A percentile compares a stretch with the other conserved stretches of the same genome.
These are phyloP conservation scores for Pangasius larnaudii DNA, from an alignment of 2,797 vertebrate genomes.

Conservation along the genomic window DNA sequence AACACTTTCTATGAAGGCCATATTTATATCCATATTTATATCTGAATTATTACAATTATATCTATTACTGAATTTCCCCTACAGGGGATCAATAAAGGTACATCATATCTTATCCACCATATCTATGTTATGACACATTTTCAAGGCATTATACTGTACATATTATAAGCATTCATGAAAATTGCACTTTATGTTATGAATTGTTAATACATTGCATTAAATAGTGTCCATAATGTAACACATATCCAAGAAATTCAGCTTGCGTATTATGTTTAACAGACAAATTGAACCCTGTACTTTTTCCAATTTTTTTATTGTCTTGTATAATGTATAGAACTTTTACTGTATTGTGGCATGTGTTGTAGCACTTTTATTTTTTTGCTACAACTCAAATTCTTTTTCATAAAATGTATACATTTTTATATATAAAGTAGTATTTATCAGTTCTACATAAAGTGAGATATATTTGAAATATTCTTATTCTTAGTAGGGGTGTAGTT, in stretches of 20 bases:
- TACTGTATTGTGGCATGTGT: neutral
- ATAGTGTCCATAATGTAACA: neutral
- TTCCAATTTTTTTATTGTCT: neutral
- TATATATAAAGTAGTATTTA: neutral
- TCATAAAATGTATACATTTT: neutral
- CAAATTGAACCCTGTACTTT: neutral
- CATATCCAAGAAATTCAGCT: neutral
- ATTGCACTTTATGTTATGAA: neutral
- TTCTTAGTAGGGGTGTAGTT: too few species aligned
- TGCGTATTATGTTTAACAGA: neutral
- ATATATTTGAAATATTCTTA: neutral
- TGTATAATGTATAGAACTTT: neutral
- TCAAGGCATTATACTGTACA: neutral
- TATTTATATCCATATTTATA: neutral
- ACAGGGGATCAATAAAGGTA: too few species aligned
- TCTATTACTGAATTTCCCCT: too few species aligned
- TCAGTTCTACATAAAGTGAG: neutral
- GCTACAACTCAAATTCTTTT: neutral
- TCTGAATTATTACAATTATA: too few species aligned
- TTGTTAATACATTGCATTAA: neutral
- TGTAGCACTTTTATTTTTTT: neutral
- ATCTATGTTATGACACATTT: neutral
- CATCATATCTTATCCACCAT: neutral
- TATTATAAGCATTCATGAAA: neutral
- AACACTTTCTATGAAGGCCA: conserved; percentile 33